Percentiles rank a stretch among this genome's conserved stretches.
Evolutionary conservation across 2,888 invertebrate genomes (phyloP).

Genomic region (Ctena decussata): DNA sequence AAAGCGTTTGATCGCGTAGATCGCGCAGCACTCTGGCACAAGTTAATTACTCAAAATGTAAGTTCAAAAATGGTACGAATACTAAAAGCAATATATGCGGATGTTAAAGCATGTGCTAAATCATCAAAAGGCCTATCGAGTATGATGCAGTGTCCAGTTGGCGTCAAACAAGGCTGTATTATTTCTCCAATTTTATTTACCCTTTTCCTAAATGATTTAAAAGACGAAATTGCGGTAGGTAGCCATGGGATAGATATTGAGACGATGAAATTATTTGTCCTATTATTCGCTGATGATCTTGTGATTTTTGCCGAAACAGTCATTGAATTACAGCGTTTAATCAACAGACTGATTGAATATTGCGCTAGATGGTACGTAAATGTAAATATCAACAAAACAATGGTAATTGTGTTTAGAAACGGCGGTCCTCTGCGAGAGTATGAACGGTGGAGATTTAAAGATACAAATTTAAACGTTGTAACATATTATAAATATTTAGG

Average conservation of each 20-base stretch:
- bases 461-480: neutral
- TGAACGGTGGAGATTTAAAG: slow-evolving; percentile 6
- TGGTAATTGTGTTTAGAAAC: slow-evolving; percentile 13
- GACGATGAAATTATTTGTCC: neutral
- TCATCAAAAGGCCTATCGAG: neutral
- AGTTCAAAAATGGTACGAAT: slow-evolving; percentile 1
- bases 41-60: neutral
- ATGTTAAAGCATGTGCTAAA: neutral
- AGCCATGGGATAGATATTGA: neutral
- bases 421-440: neutral
- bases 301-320: neutral
- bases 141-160: neutral
- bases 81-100: neutral
- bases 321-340: neutral
- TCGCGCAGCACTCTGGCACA: neutral
- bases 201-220: neutral
- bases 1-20: slow-evolving; percentile 3
- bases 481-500: slow-evolving; percentile 24
- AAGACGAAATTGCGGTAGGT: neutral
- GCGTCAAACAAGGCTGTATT: slow-evolving; percentile 1
- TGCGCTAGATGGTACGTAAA: neutral
- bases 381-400: neutral
- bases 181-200: slow-evolving; percentile 2
- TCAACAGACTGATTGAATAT: neutral
- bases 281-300: neutral